Evolutionary conservation across 2,797 vertebrate genomes (phyloP), one percentile per base, ranked within the genome.

Genomic region (Dermochelys coriacea): DNA sequence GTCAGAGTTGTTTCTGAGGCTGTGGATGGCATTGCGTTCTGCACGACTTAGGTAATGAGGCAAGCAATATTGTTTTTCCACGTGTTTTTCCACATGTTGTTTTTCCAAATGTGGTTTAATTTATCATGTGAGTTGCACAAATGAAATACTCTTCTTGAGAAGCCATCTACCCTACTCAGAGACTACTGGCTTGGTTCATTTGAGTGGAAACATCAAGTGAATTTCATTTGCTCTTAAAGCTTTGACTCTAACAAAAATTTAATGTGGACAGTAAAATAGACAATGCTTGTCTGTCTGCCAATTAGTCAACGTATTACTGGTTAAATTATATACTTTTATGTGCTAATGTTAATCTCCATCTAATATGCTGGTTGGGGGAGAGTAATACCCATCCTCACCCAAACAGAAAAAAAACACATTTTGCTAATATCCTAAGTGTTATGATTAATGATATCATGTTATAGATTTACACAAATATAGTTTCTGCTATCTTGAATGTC

Each of bases 201-300:
- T 90, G 25, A 88, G 64, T 82, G 0, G 45, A 86, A 87, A 41
- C n/a, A 2, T 1, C 3, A 55, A 80, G 16, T 1, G 0, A 77
- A 19, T 89, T 93, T 90, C 85, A 82, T 89, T 89, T 74, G 86
- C 6, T 91, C 12, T 80, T 87, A 25, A 87, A 91, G 84, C 3
- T 89, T 59, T 68, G 37, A 21, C 4, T 82, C 6, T 50, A 93
- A 1, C 82, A 85, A 37, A 90, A 18, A n/a, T 87, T 82, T 93
- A 16, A 49, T 8, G 2, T 18, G 10, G 55, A 5, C 51, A 49
- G 29, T 5, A 87, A 91, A 93, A 92, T 75, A 95, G 84, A 84
- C 47, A 0, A 31, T 85, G 3, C 1, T 59, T 78, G 34, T 37
- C 45, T 59, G 41, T n/a, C 49, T 94, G 29, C 57, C 51, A 11